Evolutionary conservation across 2,797 vertebrate species (phyloP), one percentile per base, ranked within the genome.

Genomic region (Bovichtus diacanthus): DNA sequence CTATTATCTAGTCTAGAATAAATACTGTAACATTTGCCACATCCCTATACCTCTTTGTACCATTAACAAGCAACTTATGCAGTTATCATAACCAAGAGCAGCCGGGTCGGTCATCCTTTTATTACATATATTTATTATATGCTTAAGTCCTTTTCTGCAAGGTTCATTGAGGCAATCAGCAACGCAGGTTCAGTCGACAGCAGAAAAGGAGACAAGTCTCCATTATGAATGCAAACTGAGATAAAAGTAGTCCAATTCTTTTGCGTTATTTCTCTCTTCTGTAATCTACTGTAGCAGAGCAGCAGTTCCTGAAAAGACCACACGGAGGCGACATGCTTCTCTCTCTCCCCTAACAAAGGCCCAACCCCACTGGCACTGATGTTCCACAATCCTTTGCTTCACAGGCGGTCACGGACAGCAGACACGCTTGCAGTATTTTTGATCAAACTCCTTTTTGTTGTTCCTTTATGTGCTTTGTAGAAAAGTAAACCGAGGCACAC

Each of bases 1-100:
- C 77, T 73, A 54, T 78, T 69, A 56, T 47, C 83, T 90, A 87
- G 67, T 89, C 81, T 86, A 92, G 56, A 92, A 91, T 87, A 92
- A 90, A 87, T 90, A 89, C 65, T 84, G 51, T 82, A 54, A 56
- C 85, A 51, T 79, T 79, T 84, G 27, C 39, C 83, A 86, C 78
- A 70, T 83, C 61, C 27, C 38, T 60, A 61, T 63, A 44, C 31
- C 62, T 62, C 38, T 70, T 69, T 87, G 71, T 75, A 60, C 80
- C 73, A 63, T 72, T 60, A 78, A 73, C 61, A 87, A 84, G 73
- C 80, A 61, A 9, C 41, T 71, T 67, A 71, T 72, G 64, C 41
- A 70, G 76, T 50, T 72, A 38, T 44, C 43, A 23, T 66, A 67
- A 74, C 41, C 47, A 76, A 41, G 50, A 80, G 71, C 51, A 46